Evolutionary conservation across 2,888 invertebrate genomes (phyloP), one percentile per base, ranked within the genome.

Genomic region (Craniophora ligustri): DNA sequence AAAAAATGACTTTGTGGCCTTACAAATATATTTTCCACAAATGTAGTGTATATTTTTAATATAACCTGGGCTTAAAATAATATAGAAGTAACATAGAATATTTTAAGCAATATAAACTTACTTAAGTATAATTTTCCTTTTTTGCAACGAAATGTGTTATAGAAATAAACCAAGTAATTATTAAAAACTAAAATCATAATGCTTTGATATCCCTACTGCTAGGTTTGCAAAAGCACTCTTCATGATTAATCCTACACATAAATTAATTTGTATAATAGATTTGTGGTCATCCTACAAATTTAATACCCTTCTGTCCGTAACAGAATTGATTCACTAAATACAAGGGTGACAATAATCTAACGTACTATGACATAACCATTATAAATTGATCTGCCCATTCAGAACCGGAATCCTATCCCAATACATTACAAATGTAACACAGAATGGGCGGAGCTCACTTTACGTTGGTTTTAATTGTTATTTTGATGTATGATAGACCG

Each of bases 301-400:
- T 63, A 70, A 69, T 66, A 66, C 65, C 66, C 48, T 21, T 53
- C 61, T 61, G 64, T 67, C 55, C 55, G 38, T 56, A 63, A 66
- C 64, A 67, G 66, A 62, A 72, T 70, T 61, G 63, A 75, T 76
- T 69, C 51, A 63, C 54, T 69, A 67, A 23, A 67, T 68, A 64
- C 65, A 53, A 58, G 67, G 70, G 60, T 75, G 76, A 76, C 76
- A 75, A 70, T 70, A 73, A 49, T 42, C 47, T 60, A 64, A 49
- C 53, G 23, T 55, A 66, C 42, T 55, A 31, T 45, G 66, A 67
- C 51, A 57, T 44, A 48, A 26, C 74, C 66, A 74, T 58, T 59
- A 65, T 75, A 74, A 59, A 62, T 64, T 62, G 72, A 68, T 36
- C 68, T 39, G 36, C 30, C 58, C 46, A 60, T 64, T 67, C 48